Conservation (phyloP, 1,140 invertebrate species). For the Oreohelix idahoensis region DNA sequence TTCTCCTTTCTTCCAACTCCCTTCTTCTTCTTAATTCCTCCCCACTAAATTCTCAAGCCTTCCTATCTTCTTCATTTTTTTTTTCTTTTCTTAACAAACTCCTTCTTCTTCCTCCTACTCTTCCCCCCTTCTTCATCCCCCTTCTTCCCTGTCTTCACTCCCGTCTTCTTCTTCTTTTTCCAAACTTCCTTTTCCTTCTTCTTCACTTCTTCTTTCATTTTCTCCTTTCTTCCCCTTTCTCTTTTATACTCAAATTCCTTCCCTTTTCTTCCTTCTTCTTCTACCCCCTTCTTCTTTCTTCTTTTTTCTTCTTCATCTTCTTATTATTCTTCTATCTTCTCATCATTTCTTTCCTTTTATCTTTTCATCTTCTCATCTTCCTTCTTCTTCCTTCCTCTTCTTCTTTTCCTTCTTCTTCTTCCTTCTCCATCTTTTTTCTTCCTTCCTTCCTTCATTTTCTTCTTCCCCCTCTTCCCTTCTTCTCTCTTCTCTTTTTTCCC, state of each 20-base stretch:
- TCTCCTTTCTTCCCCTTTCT: too few relatives aligned
- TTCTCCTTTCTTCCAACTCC: neutral
- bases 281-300: neutral
- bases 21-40: too few relatives aligned
- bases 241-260: too few relatives aligned
- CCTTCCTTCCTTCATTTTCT: too few relatives aligned
- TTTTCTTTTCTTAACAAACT: too few relatives aligned
- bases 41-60: too few relatives aligned
- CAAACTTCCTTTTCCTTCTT: neutral
- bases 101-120: too few relatives aligned
- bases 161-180: neutral
- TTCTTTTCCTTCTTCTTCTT: neutral
- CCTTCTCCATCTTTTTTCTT: neutral
- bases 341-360: neutral
- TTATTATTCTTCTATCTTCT: neutral
- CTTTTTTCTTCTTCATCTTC: neutral
- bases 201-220: neutral
- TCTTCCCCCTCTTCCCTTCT: neutral
- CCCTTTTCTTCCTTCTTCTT: neutral
- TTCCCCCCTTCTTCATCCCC: neutral
- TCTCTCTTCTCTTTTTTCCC: conserved; percentile 9
- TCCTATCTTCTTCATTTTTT: too few relatives aligned
- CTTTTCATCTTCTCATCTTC: neutral
- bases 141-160: neutral
- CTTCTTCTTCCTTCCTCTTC: neutral